phyloP scores from a whole-genome alignment of 2,888 invertebrate genomes.

The Drosophila infuscata region DNA sequence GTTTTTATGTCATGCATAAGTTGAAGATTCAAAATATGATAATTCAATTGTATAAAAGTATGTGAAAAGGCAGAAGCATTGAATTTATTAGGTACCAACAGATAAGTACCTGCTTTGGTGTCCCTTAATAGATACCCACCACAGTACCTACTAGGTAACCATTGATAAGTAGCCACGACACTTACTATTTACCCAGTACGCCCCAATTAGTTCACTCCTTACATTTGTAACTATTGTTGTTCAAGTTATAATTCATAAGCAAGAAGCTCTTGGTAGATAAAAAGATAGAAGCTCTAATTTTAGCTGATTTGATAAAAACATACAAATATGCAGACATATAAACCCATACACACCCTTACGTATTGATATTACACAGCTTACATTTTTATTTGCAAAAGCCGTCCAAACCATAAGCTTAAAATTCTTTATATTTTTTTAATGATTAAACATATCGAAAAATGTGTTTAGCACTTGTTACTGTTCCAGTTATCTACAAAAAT shows the following conservation, averaged over 20 bases:
- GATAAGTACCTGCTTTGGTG: background rate
- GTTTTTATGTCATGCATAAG: background rate
- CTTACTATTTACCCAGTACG: background rate
- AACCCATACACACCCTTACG: background rate
- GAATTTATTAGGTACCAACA: background rate
- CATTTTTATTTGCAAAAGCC: conserved; percentile 5
- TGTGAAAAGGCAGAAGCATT: background rate
- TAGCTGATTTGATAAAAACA: background rate
- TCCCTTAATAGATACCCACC: background rate
- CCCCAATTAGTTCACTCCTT: background rate
- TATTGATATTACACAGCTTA: background rate
- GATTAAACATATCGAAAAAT: conserved; percentile 54
- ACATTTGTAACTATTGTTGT: conserved; percentile 2
- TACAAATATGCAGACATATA: background rate
- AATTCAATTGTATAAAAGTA: background rate
- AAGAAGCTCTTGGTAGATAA: conserved; percentile 4
- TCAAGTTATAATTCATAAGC: conserved; percentile 13
- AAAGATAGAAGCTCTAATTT: conserved; percentile 1
- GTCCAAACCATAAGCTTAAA: conserved; percentile 16
- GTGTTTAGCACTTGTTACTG: conserved; percentile 45
- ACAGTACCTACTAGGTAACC: background rate
- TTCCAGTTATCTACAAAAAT: conserved; percentile 4
- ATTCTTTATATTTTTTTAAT: conserved; percentile 29
- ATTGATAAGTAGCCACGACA: background rate
- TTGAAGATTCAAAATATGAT: background rate